These are phyloP conservation scores for Pelmatolapia mariae DNA, from an alignment of 2,113 vertebrate species.

Conservation along the genomic window DNA sequence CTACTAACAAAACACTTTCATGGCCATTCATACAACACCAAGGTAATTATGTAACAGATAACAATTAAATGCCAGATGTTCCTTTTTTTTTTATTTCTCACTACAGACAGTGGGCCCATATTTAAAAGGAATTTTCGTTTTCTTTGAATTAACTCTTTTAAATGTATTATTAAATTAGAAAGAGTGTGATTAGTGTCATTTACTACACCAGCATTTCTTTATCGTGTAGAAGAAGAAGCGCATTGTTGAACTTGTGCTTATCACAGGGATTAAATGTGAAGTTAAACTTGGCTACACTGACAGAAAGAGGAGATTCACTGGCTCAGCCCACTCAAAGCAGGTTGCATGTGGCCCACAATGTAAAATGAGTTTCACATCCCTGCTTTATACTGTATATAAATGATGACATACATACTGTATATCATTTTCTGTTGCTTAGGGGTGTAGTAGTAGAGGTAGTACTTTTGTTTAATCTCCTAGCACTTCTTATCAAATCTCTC, in stretches of 20 bases:
- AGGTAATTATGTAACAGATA: neutral
- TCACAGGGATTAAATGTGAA: neutral
- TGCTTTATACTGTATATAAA: neutral
- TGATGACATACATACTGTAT: neutral
- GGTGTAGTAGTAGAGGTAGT: neutral
- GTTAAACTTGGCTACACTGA: neutral
- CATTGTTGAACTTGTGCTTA: neutral
- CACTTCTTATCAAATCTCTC: neutral
- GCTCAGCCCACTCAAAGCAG: neutral
- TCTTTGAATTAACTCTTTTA: neutral
- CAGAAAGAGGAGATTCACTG: neutral
- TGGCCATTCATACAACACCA: neutral
- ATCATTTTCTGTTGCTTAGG: neutral
- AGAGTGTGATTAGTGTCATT: neutral
- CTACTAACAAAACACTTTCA: neutral
- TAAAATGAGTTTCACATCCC: neutral
- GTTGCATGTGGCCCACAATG: neutral
- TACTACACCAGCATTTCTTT: neutral
- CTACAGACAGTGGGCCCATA: neutral
- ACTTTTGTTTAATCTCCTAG: neutral
- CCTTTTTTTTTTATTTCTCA: neutral
- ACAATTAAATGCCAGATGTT: neutral
- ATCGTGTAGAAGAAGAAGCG: neutral
- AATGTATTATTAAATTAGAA: neutral
- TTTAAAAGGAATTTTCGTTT: neutral